Evolutionary conservation across 2,888 invertebrate species (phyloP), one percentile per base, ranked within the genome.

Genomic region (Halocaridina rubra): DNA sequence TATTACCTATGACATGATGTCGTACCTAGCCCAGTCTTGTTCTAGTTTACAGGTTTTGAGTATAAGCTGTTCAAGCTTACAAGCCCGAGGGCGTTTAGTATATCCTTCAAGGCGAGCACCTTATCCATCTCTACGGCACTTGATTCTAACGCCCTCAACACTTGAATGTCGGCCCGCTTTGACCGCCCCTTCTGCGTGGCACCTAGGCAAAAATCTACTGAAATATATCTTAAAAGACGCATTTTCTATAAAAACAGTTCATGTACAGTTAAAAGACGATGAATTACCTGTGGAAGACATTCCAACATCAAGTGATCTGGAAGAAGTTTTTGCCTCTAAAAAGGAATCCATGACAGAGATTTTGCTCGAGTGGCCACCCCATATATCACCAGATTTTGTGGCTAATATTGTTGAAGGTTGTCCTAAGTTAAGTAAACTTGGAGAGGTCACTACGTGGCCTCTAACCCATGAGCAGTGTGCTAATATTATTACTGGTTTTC

Each of bases 381-480:
- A 39, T 3, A 61, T 46, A 59, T 82, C 78, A 7, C 77, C 27
- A 13, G 30, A 67, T 13, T 29, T 82, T n/a, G 82, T 78, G 10
- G 61, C 24, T 19, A 32, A 3, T 24, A 8, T 82, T n/a, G 27
- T 75, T 16, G 33, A 24, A 22, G 78, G 77, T 24, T 82, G 78
- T 22, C 82, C 82, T 29, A 72, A 76, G 61, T 72, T 82, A 10
- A 27, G 22, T 27, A 71, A 69, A 7, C 78, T 82, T 46, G 71
- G 71, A n/a, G 22, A 8, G 39, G 61, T 82, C 59, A 72, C 78
- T 33, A 78, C 82, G 30, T 82, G 82, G 82, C 82, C 82, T 16
- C 57, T 82, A 39, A 78, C 77, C 0, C 22, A 57, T 7, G 57
- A 61, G 53, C 82, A 82, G 19, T 33, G 72, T 8, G 78, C 77